Conservation (phyloP, 2,888 invertebrate species). For the Polylopha cassiicola region DNA sequence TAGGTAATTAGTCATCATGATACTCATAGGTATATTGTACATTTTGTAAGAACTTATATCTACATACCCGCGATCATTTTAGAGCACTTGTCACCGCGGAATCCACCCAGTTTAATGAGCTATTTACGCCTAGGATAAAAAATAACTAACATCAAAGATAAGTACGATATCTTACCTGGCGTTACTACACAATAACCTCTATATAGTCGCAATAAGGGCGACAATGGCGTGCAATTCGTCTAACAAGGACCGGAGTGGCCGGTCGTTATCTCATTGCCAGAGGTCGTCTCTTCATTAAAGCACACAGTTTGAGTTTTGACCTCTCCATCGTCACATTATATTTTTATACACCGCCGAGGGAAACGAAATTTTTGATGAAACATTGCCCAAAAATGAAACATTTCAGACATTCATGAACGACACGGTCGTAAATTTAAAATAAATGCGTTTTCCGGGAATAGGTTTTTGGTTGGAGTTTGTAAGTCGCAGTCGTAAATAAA, state of each 20-base stretch:
- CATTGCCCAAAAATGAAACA: neutral
- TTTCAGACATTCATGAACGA: conserved; percentile 4
- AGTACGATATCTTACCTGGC: conserved; percentile 7
- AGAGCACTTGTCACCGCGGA: conserved; percentile 5
- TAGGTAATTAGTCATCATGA: too few relatives aligned
- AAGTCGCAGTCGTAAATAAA: too few relatives aligned
- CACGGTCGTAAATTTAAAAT: conserved; percentile 12
- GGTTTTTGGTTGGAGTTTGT: too few relatives aligned
- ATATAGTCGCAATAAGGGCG: neutral
- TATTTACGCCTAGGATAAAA: conserved; percentile 19
- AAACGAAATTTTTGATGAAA: conserved; percentile 10
- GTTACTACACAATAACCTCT: conserved; percentile 1
- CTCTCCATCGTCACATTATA: conserved; percentile 19
- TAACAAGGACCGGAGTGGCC: conserved; percentile 9
- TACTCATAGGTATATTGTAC: too few relatives aligned
- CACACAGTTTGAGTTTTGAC: conserved; percentile 18
- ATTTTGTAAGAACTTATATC: conserved; percentile 1
- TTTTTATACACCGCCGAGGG: conserved; percentile 13
- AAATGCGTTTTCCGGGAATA: too few relatives aligned
- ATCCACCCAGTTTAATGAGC: conserved; percentile 18
- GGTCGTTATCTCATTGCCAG: conserved; percentile 22
- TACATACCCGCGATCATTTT: conserved; percentile 1
- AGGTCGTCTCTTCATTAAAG: conserved; percentile 20
- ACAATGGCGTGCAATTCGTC: neutral
- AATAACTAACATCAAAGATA: conserved; percentile 22